phyloP scores from a whole-genome alignment of 2,113 vertebrate genomes.

The Neogale vison region DNA sequence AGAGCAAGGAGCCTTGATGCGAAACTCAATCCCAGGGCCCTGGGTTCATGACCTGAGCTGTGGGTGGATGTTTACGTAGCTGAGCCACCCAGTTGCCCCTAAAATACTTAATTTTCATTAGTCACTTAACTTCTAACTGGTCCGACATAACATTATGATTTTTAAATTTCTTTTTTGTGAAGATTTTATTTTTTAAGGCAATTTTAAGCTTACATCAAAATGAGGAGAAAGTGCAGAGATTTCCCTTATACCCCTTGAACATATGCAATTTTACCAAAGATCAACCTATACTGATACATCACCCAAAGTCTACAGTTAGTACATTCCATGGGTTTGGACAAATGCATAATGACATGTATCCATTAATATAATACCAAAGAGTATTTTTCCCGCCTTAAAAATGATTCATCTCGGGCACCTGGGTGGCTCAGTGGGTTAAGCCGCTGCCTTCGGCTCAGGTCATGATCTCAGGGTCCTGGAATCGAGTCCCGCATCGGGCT shows the following conservation, averaged over 20 bases:
- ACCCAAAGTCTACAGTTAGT: background rate
- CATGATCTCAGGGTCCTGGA: no score
- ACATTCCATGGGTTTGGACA: background rate
- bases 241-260: background rate
- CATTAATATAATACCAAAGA: background rate
- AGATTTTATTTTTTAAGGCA: background rate
- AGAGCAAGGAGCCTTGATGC: accelerated
- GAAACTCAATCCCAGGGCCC: no score
- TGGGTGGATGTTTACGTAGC: no score
- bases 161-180: background rate
- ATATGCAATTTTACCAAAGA: background rate
- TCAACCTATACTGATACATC: background rate
- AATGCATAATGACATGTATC: background rate
- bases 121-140: background rate
- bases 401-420: background rate
- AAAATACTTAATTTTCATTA: background rate
- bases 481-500: no score
- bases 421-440: no score
- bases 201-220: background rate
- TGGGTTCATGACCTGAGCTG: background rate
- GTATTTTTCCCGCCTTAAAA: background rate
- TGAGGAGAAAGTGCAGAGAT: background rate
- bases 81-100: no score
- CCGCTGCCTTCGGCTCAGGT: no score
- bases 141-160: background rate